phyloP scores from a whole-genome alignment of 1,140 invertebrate species.

The Aphaenogaster ashmeadi region DNA sequence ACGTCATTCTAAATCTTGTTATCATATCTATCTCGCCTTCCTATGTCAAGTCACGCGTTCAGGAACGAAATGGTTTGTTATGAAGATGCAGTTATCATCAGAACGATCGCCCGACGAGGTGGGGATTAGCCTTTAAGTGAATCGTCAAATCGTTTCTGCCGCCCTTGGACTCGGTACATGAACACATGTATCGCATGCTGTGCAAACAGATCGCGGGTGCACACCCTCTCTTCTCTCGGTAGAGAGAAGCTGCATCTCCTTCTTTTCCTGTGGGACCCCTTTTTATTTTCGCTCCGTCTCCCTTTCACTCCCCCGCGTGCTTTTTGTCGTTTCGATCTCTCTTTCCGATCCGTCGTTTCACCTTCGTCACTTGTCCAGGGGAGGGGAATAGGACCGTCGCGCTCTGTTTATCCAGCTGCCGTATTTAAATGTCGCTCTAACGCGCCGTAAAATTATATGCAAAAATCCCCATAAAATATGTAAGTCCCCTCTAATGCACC shows the following conservation, averaged over 20 bases:
- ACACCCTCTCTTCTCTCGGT: constrained; percentile 69
- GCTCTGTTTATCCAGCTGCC: constrained; percentile 87
- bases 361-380: constrained; percentile 63
- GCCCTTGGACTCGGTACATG: constrained; percentile 73
- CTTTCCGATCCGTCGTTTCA: constrained; percentile 54
- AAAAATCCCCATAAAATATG: constrained; percentile 87
- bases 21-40: background rate
- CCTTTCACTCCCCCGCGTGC: constrained; percentile 72
- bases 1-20: constrained; percentile 28
- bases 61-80: constrained; percentile 52
- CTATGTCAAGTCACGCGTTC: background rate
- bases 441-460: constrained; percentile 87
- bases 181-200: constrained; percentile 86
- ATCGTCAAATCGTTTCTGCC: constrained; percentile 83
- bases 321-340: constrained; percentile 64
- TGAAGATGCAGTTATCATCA: constrained; percentile 68
- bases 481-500: constrained; percentile 85
- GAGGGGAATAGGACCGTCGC: constrained; percentile 58
- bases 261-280: constrained; percentile 67
- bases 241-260: constrained; percentile 67
- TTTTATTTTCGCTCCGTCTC: constrained; percentile 60
- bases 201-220: constrained; percentile 80
- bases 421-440: constrained; percentile 87
- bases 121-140: constrained; percentile 84
- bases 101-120: constrained; percentile 75